phyloP scores from a whole-genome alignment of 2,797 vertebrate genomes.

The Premnoplex brunnescens region DNA sequence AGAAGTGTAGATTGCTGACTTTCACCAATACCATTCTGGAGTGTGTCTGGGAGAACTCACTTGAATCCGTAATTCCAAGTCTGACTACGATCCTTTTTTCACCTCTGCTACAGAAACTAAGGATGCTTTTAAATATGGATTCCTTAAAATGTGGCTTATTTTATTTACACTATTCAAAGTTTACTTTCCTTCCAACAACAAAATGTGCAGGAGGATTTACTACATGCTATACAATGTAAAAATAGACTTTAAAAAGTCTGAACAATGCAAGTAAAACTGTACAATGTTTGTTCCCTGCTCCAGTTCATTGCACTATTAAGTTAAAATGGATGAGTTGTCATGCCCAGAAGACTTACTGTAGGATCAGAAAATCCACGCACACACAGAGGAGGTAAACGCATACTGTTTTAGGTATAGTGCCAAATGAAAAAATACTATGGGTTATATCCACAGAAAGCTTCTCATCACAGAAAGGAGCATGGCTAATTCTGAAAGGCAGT shows the following conservation, averaged over 20 bases:
- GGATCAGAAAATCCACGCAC: slow-evolving; percentile 54
- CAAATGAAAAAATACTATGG: slow-evolving; percentile 44
- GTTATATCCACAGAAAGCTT: slow-evolving; percentile 40
- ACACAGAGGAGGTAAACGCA: slow-evolving; percentile 39
- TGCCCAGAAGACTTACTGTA: slow-evolving; percentile 59
- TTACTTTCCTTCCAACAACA: slow-evolving; percentile 40
- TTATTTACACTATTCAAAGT: slow-evolving; percentile 59
- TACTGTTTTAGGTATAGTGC: slow-evolving; percentile 65
- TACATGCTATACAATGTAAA: slow-evolving; percentile 71
- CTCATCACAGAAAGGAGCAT: slow-evolving; percentile 19
- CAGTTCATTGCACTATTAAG: slow-evolving; percentile 64
- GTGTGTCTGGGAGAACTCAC: background rate
- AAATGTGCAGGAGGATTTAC: slow-evolving; percentile 47
- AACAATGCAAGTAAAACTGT: slow-evolving; percentile 73
- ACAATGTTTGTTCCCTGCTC: slow-evolving; percentile 65
- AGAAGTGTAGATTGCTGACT: background rate
- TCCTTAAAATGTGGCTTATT: slow-evolving; percentile 51
- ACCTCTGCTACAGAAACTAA: slow-evolving; percentile 42
- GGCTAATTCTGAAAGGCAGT: slow-evolving; percentile 2
- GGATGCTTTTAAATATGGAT: background rate
- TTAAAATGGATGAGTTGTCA: slow-evolving; percentile 66
- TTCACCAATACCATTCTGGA: background rate
- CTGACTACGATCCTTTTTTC: background rate
- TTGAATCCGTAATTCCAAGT: slow-evolving; percentile 44
- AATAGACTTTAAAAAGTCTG: slow-evolving; percentile 75